Base-by-base conservation (phyloP, 2,888 invertebrate genomes). In the Harpagoxenus sublaevis region DNA sequence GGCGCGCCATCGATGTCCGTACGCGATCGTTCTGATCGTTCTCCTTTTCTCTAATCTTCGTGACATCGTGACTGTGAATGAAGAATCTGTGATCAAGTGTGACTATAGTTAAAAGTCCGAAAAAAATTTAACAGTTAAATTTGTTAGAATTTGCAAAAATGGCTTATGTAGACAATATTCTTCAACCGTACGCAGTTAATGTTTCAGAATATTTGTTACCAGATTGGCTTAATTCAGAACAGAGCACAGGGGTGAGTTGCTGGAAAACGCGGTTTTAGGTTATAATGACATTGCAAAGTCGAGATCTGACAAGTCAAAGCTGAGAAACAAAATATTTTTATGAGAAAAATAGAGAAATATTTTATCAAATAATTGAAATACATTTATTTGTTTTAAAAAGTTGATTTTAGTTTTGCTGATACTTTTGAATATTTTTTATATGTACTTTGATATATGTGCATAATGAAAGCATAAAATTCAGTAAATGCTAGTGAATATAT, bases 231-330 rank as follows among this genome's bases (percentile, higher is more conserved):
- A 96, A 96, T 92, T 96, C 97, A 2, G 97, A 97, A 63, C 97
- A 97, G 92, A 98, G 97, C 94, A 98, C 98, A 35, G 98, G 98
- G 71, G 97, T 97, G 96, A 96, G 96, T 96, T 84, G 82, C 71
- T 48, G 62, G 75, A 28, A 68, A 70, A 70, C 4, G 18, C 42
- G 65, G 45, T 81, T 79, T 83, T 70, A 93, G 94, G 94, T 94
- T 95, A 95, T 92, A 92, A 94, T 95, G 95, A 95, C 94, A 90
- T 28, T 93, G 95, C 95, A 95, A 92, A 94, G 91, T 83, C 84
- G 86, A 81, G 71, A 78, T 82, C n/a, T 42, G 23, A 42, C 23
- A 12, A 63, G n/a, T 39, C n/a, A n/a, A n/a, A 63, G 28, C 70
- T 60, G 83, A 62, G 84, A 18, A 74, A 51, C 51, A 66, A 71